phyloP scores from a whole-genome alignment of 2,113 vertebrate genomes.

The Sporophila hypoxantha region DNA sequence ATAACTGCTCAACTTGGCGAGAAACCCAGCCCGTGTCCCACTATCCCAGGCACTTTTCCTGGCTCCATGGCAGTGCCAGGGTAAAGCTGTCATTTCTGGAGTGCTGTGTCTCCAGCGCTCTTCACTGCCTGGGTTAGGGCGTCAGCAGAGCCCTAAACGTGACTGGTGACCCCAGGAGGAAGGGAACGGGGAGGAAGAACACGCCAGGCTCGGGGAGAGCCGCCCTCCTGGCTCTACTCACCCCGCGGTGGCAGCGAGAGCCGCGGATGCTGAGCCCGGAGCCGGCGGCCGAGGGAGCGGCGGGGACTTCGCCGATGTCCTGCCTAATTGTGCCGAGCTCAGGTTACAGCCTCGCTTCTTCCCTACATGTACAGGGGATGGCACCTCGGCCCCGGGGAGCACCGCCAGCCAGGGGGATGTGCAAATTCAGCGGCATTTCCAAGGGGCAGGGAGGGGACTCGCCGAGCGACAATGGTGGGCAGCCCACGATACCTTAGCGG shows the following conservation, averaged over 20 bases:
- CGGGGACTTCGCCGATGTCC: background rate
- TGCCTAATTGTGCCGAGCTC: slow-evolving; percentile 9
- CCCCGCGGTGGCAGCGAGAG: background rate
- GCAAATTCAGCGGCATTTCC: background rate
- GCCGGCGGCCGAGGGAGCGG: background rate
- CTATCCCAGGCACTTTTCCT: background rate
- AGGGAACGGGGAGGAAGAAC: background rate
- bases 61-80: fast-evolving
- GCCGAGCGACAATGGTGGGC: fast-evolving
- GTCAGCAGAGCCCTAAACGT: background rate
- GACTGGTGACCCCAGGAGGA: background rate
- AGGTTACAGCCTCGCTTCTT: slow-evolving; percentile 30
- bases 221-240: background rate
- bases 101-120: fast-evolving
- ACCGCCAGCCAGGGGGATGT: background rate
- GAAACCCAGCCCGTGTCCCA: fast-evolving
- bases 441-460: background rate
- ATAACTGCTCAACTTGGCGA: background rate
- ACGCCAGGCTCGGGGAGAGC: background rate
- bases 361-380: slow-evolving; percentile 46
- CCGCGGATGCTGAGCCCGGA: background rate
- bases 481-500: background rate
- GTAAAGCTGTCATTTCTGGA: background rate
- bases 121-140: background rate
- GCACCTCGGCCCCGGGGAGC: background rate